A percentile compares a stretch with the other conserved stretches of the same genome.
Conservation (phyloP, 2,888 invertebrate genomes). For the Eupithecia abbreviata region DNA sequence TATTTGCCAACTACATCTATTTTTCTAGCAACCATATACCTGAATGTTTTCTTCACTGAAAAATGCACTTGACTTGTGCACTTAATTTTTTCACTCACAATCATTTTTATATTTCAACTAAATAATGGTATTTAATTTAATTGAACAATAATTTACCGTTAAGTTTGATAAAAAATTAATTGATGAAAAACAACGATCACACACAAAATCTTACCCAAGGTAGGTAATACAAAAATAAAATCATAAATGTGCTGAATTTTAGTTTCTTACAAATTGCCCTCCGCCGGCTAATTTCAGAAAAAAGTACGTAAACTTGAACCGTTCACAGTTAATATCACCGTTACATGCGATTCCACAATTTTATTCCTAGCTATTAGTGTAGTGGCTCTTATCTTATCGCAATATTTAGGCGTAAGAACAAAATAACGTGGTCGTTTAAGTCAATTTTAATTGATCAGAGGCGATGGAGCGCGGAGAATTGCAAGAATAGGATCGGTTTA, state of each 20-base stretch:
- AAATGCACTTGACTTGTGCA: constrained; percentile 18
- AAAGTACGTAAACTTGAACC: constrained; percentile 72
- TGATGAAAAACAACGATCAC: neutral
- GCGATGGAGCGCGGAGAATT: constrained; percentile 54
- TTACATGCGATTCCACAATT: constrained; percentile 82
- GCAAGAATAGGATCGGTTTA: constrained; percentile 64
- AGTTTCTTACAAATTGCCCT: constrained; percentile 62
- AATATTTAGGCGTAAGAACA: constrained; percentile 74
- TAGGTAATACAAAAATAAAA: constrained; percentile 31
- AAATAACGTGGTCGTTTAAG: constrained; percentile 67
- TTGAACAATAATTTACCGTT: neutral
- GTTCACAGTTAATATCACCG: constrained; percentile 78
- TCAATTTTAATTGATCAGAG: constrained; percentile 54
- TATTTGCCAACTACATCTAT: constrained; percentile 24
- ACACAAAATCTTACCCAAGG: neutral
- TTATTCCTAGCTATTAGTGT: constrained; percentile 77
- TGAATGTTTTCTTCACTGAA: constrained; percentile 24
- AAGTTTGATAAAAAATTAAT: neutral
- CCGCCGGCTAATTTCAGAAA: constrained; percentile 67
- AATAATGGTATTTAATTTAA: neutral
- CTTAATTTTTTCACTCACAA: constrained; percentile 15
- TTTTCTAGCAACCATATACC: constrained; percentile 26
- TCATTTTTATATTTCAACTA: neutral
- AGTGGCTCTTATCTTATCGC: constrained; percentile 75
- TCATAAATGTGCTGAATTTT: constrained; percentile 54